Evolutionary conservation across 2,113 vertebrate genomes (phyloP).

Genomic region (Aegotheles bennettii): DNA sequence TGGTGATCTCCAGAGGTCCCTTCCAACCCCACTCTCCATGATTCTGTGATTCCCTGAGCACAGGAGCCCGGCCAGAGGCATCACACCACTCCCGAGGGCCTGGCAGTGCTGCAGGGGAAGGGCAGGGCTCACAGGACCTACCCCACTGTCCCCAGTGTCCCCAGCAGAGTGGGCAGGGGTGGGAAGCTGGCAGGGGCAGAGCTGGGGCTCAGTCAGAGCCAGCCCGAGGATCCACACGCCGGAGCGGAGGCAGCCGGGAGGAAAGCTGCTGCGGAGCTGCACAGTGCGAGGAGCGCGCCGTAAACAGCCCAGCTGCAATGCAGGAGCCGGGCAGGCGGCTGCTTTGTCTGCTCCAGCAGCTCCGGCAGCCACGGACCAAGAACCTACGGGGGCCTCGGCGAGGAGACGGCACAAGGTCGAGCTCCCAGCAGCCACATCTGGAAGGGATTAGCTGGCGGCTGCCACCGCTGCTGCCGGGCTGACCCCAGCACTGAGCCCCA

Average conservation of each 20-base stretch:
- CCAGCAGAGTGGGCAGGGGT: background rate
- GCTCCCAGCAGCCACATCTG: slow-evolving; percentile 11
- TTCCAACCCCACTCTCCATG: too few species aligned
- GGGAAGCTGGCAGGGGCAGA: background rate
- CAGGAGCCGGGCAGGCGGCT: slow-evolving; percentile 45
- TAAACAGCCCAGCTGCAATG: slow-evolving; percentile 63
- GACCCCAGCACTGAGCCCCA: background rate
- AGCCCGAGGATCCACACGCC: background rate
- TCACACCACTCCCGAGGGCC: fast-evolving
- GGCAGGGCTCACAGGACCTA: fast-evolving
- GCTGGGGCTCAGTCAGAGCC: background rate
- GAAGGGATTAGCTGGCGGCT: background rate
- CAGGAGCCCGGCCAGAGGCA: fast-evolving
- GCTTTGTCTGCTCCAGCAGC: slow-evolving; percentile 38
- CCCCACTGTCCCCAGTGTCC: background rate
- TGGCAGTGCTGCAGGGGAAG: background rate
- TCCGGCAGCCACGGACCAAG: background rate
- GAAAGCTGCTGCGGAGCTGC: background rate
- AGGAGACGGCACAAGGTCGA: background rate
- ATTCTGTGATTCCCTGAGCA: background rate
- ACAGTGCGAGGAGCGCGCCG: background rate
- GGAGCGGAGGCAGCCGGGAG: background rate
- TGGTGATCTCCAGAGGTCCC: too few species aligned
- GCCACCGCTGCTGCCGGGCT: background rate
- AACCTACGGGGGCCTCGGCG: background rate